Evolutionary conservation across 2,113 vertebrate species (phyloP).

Genomic region (Irena cyanogastra): DNA sequence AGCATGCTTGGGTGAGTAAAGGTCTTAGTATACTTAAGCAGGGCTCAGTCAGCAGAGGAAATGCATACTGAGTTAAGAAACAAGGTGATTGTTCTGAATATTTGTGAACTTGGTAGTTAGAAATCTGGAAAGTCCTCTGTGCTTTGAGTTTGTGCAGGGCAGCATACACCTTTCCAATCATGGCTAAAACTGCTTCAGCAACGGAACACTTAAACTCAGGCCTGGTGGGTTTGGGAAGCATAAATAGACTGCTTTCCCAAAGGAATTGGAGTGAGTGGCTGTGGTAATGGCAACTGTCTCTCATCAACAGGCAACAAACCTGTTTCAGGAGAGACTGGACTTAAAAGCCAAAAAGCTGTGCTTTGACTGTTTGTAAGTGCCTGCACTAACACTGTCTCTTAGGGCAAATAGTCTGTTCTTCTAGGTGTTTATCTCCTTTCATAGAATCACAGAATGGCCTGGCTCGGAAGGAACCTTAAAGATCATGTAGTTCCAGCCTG

Average conservation of each 20-base stretch:
- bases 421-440: neutral
- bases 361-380: neutral
- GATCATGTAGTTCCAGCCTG: neutral
- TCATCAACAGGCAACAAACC: neutral
- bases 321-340: neutral
- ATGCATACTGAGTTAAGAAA: neutral
- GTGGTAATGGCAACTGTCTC: neutral
- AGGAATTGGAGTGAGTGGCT: neutral
- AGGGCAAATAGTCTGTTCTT: neutral
- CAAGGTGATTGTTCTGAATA: accelerated
- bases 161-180: neutral
- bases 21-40: neutral
- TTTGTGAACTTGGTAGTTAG: neutral
- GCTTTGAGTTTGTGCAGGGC: neutral
- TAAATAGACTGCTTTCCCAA: neutral
- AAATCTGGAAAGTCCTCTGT: neutral
- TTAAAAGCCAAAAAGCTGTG: neutral
- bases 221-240: neutral
- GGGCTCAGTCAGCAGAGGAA: neutral
- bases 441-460: neutral
- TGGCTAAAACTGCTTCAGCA: neutral
- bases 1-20: neutral
- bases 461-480: neutral
- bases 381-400: neutral
- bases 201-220: neutral